Base-by-base conservation (phyloP, 2,888 invertebrate genomes). In the Cryptops parisi region DNA sequence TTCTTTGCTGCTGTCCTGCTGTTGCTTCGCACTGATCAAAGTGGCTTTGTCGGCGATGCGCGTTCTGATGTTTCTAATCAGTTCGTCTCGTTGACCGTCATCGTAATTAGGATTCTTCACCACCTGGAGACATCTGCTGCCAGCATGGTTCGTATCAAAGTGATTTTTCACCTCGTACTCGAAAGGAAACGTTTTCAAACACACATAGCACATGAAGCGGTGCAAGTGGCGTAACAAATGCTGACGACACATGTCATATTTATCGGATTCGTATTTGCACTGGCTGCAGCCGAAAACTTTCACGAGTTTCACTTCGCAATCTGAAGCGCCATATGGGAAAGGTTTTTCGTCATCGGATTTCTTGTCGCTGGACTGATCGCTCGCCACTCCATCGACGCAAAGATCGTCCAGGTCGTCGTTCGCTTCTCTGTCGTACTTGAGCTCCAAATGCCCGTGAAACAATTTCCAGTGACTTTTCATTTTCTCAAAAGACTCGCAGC, bases 371-470 rank as follows among this genome's bases (percentile, higher is more conserved):
- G n/a, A n/a, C n/a, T n/a, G n/a, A n/a, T n/a, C n/a, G n/a, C n/a
- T n/a, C n/a, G n/a, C n/a, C n/a, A n/a, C n/a, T n/a, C n/a, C n/a
- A n/a, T n/a, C n/a, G n/a, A n/a, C n/a, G n/a, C n/a, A n/a, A n/a
- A n/a, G n/a, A n/a, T n/a, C n/a, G n/a, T n/a, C n/a, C n/a, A n/a
- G 27, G 47, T 49, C 44, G 56, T 27, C 45, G 25, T 5, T 33
- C 6, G 33, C 15, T 33, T 33, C 33, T 15, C 49, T 54, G 22
- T 41, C 40, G 9, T 64, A 65, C 22, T 64, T 62, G 17, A 64
- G 56, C 2, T 64, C 62, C 3, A 69, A 55, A 52, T 69, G 68
- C 1, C 69, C 68, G 56, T 73, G 73, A 27, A 64, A 65, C 58
- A 66, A 61, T 1, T 63, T 61, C 23, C 70, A 70, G 59, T 73